Base-by-base conservation (phyloP, 1,140 invertebrate genomes). In the Idris sp. region DNA sequence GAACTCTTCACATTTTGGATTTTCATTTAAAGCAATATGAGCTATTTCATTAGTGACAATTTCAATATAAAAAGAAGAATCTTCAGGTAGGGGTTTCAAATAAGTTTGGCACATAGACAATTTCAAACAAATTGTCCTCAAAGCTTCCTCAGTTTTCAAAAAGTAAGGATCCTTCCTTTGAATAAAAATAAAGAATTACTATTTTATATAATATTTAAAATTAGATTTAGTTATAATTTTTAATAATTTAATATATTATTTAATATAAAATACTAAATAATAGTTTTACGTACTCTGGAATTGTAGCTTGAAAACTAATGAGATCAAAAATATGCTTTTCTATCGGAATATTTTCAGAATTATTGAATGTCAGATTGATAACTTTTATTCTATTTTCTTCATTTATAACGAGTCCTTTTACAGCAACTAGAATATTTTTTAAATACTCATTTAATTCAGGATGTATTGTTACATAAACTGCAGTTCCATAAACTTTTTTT, bases 361-460 rank as follows among this genome's bases (percentile, higher is more conserved):
- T 81, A 3, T 67, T 62, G 53, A 87, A 81, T 19, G 85, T 84
- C 40, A 91, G 86, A 72, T 88, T 85, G 2, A 90, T 62, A 0
- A 87, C 74, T 67, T 82, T 85, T 9, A 90, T 43, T 16, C 83
- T 84, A 0, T 79, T 78, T 36, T 81, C 76, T 65, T 86, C 83
- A 31, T 69, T 79, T 26, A 81, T 86, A n/a, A 91, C 61, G 15
- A 90, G 79, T 58, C 84, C 81, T 75, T 73, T 84, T 1, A 88
- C 65, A 35, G 81, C 83, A 68, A 79, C 88, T 2, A 92, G 69
- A 61, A 89, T 84, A 56, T 90, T 85, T 76, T 86, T 88, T 13
- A 92, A 86, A 56, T 92, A 91, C 33, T 89, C 81, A 41, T 90
- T 91, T 0, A 92, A 80, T 78, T 90, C 88, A 18, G 90, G 91